These are phyloP conservation scores for Deladenus siricidicola DNA, from an alignment of 2,888 invertebrate genomes.

Conservation along the genomic window DNA sequence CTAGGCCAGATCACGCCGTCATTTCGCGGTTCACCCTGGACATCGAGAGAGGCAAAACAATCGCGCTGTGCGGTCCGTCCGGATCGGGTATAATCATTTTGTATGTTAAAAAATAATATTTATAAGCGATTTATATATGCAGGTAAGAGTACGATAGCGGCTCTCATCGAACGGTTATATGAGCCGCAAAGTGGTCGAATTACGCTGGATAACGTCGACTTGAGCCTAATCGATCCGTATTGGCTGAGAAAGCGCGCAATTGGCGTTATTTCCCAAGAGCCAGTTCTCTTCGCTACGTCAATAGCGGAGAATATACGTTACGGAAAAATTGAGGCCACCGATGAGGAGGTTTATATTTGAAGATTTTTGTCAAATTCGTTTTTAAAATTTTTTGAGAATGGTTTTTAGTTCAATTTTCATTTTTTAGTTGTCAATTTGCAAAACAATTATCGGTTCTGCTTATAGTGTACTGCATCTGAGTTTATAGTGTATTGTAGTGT, in stretches of 20 bases:
- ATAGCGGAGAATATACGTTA: slow-evolving; percentile 89
- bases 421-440: too few relatives aligned
- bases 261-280: slow-evolving; percentile 61
- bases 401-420: too few relatives aligned
- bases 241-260: slow-evolving; percentile 72
- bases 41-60: slow-evolving; percentile 76
- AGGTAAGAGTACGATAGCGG: slow-evolving; percentile 80
- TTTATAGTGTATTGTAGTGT: too few relatives aligned
- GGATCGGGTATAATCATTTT: slow-evolving; percentile 66
- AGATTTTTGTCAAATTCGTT: too few relatives aligned
- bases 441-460: too few relatives aligned
- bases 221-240: slow-evolving; percentile 66
- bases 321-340: slow-evolving; percentile 62
- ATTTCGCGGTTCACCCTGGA: slow-evolving; percentile 72
- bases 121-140: too few relatives aligned
- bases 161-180: slow-evolving; percentile 79
- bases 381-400: not conserved
- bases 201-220: slow-evolving; percentile 68
- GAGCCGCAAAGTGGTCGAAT: slow-evolving; percentile 68
- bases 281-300: slow-evolving; percentile 80
- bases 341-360: slow-evolving; percentile 57
- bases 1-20: slow-evolving; percentile 61
- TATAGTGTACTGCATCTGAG: too few relatives aligned
- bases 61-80: slow-evolving; percentile 84
- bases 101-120: too few relatives aligned